Evolutionary conservation across 2,797 vertebrate genomes (phyloP).

Genomic region (Lateolabrax maculatus): DNA sequence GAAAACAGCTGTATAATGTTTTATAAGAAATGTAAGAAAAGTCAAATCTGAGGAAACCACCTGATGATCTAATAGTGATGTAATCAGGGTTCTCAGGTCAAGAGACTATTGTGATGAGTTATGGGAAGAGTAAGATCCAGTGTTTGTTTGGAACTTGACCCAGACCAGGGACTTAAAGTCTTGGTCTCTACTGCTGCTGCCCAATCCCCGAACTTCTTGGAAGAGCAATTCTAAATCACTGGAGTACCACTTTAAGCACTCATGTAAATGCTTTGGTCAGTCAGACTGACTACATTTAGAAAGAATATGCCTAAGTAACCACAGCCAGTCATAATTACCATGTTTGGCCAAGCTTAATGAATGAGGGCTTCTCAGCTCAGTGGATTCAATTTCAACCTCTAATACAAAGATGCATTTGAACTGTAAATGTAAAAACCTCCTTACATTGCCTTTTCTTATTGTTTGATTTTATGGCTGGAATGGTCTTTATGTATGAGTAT

Average conservation of each 20-base stretch:
- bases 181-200: not conserved
- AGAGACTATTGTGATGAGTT: not conserved
- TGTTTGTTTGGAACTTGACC: not conserved
- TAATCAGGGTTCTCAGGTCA: not conserved
- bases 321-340: not conserved
- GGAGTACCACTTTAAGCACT: not conserved
- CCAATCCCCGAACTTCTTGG: no score
- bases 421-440: constrained; percentile 28
- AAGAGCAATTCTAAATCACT: no score
- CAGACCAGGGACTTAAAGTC: not conserved
- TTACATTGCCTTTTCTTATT: constrained; percentile 6
- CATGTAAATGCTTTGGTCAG: not conserved
- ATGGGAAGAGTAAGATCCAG: not conserved
- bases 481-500: constrained; percentile 31
- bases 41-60: not conserved
- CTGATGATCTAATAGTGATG: not conserved
- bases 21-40: not conserved
- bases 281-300: not conserved
- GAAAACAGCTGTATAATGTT: not conserved
- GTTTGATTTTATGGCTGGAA: constrained; percentile 25
- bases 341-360: no score
- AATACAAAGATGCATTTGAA: constrained; percentile 30
- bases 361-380: constrained; percentile 26
- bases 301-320: not conserved
- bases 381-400: constrained; percentile 33